These are phyloP conservation scores for Diaprepes abbreviatus DNA, from an alignment of 2,888 invertebrate species.

Conservation along the genomic window DNA sequence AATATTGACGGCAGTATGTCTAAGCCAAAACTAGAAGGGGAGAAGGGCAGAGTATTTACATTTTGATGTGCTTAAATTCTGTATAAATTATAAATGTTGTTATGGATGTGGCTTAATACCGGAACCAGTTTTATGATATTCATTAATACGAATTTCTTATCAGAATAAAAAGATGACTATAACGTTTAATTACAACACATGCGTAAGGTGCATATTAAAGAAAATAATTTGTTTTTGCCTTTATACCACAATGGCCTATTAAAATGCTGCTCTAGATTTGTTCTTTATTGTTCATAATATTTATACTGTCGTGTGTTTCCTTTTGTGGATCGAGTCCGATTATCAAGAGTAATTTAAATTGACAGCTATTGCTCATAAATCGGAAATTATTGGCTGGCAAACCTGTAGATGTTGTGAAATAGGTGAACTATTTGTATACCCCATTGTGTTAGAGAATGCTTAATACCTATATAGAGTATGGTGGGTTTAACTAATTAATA, in stretches of 20 bases:
- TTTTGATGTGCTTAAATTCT: too few relatives aligned
- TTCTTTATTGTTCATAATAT: constrained; percentile 22
- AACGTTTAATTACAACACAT: too few relatives aligned
- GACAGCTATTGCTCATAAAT: constrained; percentile 32
- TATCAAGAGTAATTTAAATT: constrained; percentile 25
- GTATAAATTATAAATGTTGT: too few relatives aligned
- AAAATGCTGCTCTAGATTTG: constrained; percentile 25
- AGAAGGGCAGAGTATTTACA: too few relatives aligned
- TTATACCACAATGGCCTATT: constrained; percentile 22
- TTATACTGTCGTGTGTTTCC: constrained; percentile 20
- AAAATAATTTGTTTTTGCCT: constrained; percentile 12
- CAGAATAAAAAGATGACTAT: too few relatives aligned
- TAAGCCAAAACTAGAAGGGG: too few relatives aligned
- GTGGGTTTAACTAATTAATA: too few relatives aligned
- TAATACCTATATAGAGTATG: neutral
- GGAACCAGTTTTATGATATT: too few relatives aligned
- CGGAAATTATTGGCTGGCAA: constrained; percentile 17
- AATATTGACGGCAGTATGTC: too few relatives aligned
- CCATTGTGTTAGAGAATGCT: neutral
- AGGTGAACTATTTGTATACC: neutral
- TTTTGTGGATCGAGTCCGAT: constrained; percentile 9
- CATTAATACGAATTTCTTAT: too few relatives aligned
- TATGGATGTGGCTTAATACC: too few relatives aligned
- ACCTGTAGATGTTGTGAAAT: neutral
- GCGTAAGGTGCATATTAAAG: neutral